Evolutionary conservation across 1,140 invertebrate genomes (phyloP).

Genomic region (Drosophila prosaltans): DNA sequence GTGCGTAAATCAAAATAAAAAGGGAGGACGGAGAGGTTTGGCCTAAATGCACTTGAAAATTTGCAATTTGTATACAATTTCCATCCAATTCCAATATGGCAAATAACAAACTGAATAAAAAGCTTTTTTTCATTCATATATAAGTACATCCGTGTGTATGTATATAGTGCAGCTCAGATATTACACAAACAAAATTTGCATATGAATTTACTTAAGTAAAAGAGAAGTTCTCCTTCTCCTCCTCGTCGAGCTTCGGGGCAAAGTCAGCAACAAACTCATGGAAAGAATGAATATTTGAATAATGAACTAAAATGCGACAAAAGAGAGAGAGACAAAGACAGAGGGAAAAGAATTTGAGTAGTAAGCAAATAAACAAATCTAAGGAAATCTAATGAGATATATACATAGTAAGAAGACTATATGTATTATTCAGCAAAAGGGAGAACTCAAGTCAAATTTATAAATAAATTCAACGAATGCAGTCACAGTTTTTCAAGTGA

Average conservation of each 20-base stretch:
- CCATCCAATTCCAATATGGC: conserved; percentile 44
- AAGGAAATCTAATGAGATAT: conserved; percentile 34
- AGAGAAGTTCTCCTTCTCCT: background rate
- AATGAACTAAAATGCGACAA: conserved; percentile 4
- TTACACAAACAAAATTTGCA: conserved; percentile 42
- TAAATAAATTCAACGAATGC: background rate
- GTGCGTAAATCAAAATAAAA: conserved; percentile 4
- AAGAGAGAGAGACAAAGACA: background rate
- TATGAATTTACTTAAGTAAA: conserved; percentile 32
- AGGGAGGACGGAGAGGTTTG: background rate
- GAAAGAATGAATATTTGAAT: conserved; percentile 9
- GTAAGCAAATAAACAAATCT: conserved; percentile 38
- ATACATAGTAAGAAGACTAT: too few relatives aligned
- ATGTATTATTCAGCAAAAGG: conserved; percentile 26
- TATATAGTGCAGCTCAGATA: conserved; percentile 28
- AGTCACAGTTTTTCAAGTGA: background rate
- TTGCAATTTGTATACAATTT: conserved; percentile 28
- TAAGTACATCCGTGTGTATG: conserved; percentile 11
- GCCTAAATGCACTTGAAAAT: conserved; percentile 46
- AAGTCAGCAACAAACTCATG: conserved; percentile 6
- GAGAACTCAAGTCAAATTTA: conserved; percentile 25
- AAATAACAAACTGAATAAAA: conserved; percentile 39
- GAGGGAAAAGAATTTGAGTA: background rate
- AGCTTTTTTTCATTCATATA: conserved; percentile 29
- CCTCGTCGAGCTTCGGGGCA: background rate